phyloP scores from a whole-genome alignment of 2,888 invertebrate species.

The Pemphredon lugubris region DNA sequence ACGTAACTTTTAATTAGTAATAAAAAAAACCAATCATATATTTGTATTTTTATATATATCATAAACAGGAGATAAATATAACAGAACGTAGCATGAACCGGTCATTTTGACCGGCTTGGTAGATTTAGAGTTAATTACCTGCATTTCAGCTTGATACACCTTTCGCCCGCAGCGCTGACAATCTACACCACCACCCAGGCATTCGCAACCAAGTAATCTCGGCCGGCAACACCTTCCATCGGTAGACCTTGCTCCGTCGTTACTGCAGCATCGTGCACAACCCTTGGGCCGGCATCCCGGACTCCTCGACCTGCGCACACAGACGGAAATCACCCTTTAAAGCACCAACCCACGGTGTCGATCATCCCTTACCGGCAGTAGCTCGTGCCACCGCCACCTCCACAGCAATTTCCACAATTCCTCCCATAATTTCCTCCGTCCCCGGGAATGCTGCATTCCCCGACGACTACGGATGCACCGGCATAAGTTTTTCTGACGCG shows the following conservation, averaged over 20 bases:
- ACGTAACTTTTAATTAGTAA: too few relatives aligned
- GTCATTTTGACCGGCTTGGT: too few relatives aligned
- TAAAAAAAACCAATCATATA: too few relatives aligned
- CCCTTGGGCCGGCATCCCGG: slow-evolving; percentile 33
- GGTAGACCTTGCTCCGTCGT: slow-evolving; percentile 25
- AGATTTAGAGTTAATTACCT: slow-evolving; percentile 72
- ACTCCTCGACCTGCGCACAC: slow-evolving; percentile 40
- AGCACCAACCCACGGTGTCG: slow-evolving; percentile 27
- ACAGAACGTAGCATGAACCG: too few relatives aligned
- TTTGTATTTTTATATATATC: too few relatives aligned
- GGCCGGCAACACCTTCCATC: slow-evolving; percentile 52
- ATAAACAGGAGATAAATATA: too few relatives aligned
- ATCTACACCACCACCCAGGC: slow-evolving; percentile 75
- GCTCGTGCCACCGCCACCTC: slow-evolving; percentile 38
- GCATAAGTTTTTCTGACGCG: slow-evolving; percentile 24
- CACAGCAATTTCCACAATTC: slow-evolving; percentile 32
- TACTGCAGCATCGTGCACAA: slow-evolving; percentile 46
- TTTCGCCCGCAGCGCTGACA: slow-evolving; percentile 80
- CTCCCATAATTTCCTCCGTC: slow-evolving; percentile 22
- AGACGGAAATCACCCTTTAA: slow-evolving; percentile 43
- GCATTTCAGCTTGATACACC: slow-evolving; percentile 78
- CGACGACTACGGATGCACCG: not conserved
- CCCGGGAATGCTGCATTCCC: not conserved
- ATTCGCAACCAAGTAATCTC: slow-evolving; percentile 62
- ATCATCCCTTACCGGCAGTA: slow-evolving; percentile 64